phyloP scores from a whole-genome alignment of 2,797 vertebrate species.

The Clarias fuscus region DNA sequence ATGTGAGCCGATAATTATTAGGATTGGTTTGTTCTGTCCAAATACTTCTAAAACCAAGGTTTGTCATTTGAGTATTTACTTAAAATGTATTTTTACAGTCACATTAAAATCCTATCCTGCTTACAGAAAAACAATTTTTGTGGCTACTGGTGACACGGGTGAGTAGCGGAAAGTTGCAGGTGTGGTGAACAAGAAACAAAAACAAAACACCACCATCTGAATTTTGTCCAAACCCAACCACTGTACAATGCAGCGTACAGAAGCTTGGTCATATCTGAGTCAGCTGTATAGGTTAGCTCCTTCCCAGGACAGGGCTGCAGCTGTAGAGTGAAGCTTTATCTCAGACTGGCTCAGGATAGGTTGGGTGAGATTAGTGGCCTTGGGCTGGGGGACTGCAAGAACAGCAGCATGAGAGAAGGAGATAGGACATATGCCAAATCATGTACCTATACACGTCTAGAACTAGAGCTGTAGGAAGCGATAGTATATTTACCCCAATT shows the following conservation, averaged over 20 bases:
- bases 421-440: constrained; percentile 51
- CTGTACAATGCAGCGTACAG: not conserved
- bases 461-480: not conserved
- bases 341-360: constrained; percentile 24
- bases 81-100: not conserved
- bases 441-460: constrained; percentile 23
- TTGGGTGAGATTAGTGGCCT: constrained; percentile 50
- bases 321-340: constrained; percentile 37
- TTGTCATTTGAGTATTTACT: not conserved
- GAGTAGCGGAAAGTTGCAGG: not conserved
- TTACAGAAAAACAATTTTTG: not conserved
- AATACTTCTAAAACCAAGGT: not conserved
- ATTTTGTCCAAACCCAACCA: not conserved
- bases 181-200: not conserved
- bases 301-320: constrained; percentile 43
- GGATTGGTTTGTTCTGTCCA: not conserved
- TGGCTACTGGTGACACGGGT: not conserved
- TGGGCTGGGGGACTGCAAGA: constrained; percentile 55
- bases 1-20: not conserved
- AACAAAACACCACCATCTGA: not conserved
- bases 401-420: constrained; percentile 49
- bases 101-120: not conserved
- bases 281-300: constrained; percentile 33
- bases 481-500: not conserved
- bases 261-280: constrained; percentile 20